A percentile compares a stretch with the other conserved stretches of the same genome.
These are phyloP conservation scores for Rotaria magnacalcarata DNA, from an alignment of 2,888 invertebrate species.

Conservation along the genomic window DNA sequence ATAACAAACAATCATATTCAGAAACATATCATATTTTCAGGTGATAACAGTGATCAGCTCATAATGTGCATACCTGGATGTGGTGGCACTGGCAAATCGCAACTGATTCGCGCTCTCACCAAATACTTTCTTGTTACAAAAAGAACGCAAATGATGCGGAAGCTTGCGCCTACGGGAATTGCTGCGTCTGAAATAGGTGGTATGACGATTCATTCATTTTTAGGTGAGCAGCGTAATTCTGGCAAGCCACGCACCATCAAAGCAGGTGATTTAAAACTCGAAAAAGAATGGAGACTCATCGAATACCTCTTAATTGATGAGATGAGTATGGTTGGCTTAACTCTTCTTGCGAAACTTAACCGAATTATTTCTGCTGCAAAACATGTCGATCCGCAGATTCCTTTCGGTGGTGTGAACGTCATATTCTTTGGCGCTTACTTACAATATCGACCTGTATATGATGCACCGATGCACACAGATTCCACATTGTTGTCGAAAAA, in stretches of 20 bases:
- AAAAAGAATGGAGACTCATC: not conserved
- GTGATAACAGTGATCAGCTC: not conserved
- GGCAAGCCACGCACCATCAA: not conserved
- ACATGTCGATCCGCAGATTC: not conserved
- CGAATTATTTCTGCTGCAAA: not conserved
- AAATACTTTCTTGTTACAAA: not conserved
- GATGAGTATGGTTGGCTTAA: conserved; percentile 1
- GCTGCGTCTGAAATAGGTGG: not conserved
- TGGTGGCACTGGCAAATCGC: not conserved
- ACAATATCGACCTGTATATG: not conserved
- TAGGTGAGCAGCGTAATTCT: not conserved
- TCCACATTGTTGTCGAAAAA: too few relatives aligned
- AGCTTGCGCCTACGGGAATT: not conserved
- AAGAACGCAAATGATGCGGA: not conserved
- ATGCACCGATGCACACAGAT: not conserved
- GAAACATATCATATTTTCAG: not conserved
- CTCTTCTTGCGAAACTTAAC: not conserved
- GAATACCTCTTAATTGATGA: not conserved
- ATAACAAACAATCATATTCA: too few relatives aligned
- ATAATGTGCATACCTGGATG: not conserved
- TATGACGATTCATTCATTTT: not conserved
- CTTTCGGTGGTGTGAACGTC: not conserved
- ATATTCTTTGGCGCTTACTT: not conserved
- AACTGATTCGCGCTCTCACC: not conserved
- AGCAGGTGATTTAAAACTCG: not conserved